Base-by-base conservation (phyloP, 2,888 invertebrate genomes). In the Oscheius sp. region DNA sequence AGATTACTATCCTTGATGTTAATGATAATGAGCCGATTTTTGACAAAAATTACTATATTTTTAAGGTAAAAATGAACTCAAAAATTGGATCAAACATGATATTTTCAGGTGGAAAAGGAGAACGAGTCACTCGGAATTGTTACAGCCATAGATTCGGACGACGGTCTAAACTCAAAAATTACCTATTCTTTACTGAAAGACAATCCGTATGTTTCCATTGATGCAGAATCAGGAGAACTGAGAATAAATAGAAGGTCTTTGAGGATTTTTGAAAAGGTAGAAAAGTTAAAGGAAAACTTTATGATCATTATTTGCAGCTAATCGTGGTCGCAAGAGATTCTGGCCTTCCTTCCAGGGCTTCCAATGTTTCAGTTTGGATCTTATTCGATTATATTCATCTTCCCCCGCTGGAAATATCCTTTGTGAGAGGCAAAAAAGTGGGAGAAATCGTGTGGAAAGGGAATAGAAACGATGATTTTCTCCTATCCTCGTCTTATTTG, bases 11-110 rank as follows among this genome's bases (percentile, higher is more conserved):
- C 1, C 90, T 92, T 75, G 96, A 96, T 87, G 92, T 92, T 71
- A 97, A 97, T 87, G 97, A 97, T 87, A 95, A 96, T 87, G 91
- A 93, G 0, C 97, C 96, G 0, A 91, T 91, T 50, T 96, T 97
- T 87, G 69, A 74, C 8, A 24, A 67, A 12, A 2, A 50, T 0
- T 50, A 47, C 9, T 72, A 73, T 24, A 50, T 73, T 12, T 59
- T 76, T 28, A 59, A 17, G 45, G 59, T 59, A 44, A 17, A 17
- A 47, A 24, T 47, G 20, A 3, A 22, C 24, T 22, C 47, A 47
- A 6, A 2, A 49, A 4, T 14, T 14, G 12, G 12, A 26, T 14
- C 26, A 33, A 56, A 30, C 20, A 17, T 2, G 9, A 5, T 8
- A 33, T 2, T 44, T 41, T n/a, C 17, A 44, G 41, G 38, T 20